These are phyloP conservation scores for Tachuris rubrigastra DNA, from an alignment of 2,113 vertebrate species.

Conservation along the genomic window DNA sequence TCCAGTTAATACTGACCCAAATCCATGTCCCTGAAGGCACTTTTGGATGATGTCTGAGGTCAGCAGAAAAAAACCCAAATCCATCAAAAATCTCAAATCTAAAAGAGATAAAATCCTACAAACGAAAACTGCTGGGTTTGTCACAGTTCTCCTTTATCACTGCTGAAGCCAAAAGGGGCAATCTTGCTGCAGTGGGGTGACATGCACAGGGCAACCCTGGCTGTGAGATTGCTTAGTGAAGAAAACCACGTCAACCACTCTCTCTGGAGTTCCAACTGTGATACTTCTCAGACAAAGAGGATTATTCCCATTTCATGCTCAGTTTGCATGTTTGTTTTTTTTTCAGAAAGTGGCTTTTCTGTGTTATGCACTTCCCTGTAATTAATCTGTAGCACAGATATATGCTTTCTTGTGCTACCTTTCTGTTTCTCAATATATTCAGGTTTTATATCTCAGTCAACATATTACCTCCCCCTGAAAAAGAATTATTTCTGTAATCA, in stretches of 20 bases:
- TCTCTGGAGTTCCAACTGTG: not conserved
- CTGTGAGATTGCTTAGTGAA: fast-evolving
- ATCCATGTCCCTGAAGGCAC: not conserved
- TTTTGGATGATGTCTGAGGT: not conserved
- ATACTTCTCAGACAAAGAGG: not conserved
- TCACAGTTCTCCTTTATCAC: not conserved
- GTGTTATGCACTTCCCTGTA: not conserved
- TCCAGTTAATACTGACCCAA: not conserved
- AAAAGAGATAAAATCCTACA: not conserved
- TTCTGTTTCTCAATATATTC: conserved; percentile 30
- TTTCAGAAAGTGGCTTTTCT: not conserved
- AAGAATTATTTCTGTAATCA: conserved; percentile 70
- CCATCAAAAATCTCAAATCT: not conserved
- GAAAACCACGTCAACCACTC: not conserved
- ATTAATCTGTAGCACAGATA: conserved; percentile 23
- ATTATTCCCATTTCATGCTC: not conserved
- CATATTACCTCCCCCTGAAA: conserved; percentile 34
- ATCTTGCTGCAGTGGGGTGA: fast-evolving
- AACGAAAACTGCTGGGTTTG: not conserved
- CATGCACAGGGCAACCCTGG: fast-evolving
- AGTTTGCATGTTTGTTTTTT: not conserved
- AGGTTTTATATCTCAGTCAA: conserved; percentile 54
- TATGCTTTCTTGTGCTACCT: not conserved
- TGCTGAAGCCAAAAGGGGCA: not conserved
- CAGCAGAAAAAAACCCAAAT: not conserved